Base-by-base conservation (phyloP, 2,888 invertebrate genomes). In the Lomographa bimaculata region DNA sequence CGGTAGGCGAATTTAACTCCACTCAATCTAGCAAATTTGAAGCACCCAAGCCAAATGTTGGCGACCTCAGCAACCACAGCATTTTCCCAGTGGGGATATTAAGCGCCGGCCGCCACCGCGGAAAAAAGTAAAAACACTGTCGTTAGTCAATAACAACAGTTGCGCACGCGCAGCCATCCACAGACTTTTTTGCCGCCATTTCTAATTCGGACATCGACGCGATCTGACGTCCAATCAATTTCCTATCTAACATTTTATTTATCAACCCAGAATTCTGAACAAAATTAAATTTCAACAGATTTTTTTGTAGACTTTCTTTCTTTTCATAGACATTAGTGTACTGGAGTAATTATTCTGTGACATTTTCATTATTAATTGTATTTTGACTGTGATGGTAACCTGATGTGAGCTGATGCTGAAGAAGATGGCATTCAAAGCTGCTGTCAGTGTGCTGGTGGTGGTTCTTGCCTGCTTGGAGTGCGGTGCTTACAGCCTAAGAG, bases 71-170 rank as follows among this genome's bases (percentile, higher is more conserved):
- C 54, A 51, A 59, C 62, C 63, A 55, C 70, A 68, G 57, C 65
- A 69, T 76, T 80, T 81, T 71, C 79, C 76, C 81, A 76, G 86
- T 82, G 87, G 86, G 86, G 87, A 72, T 71, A 65, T 53, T 63
- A 71, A 68, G 78, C 83, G 79, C 77, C 74, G 71, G 71, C 65
- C 66, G 29, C 40, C 62, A 64, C 57, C 53, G 59, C 73, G 78
- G 76, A 85, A 87, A 86, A 86, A 85, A 84, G 81, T 79, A 82
- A 85, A 86, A 86, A 79, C 78, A 82, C 68, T 66, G 71, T 75
- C 69, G 72, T 74, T 72, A 79, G 77, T 79, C 80, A 79, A 79
- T 78, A 81, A 80, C 74, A 79, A 74, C 78, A 59, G 38, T 56
- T 71, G 39, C 70, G 69, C 65, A 64, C 65, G 72, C 71, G 67